Percentiles rank a stretch among this genome's conserved stretches.
These are phyloP conservation scores for Acanthopleura granulata DNA, from an alignment of 2,888 invertebrate genomes.

Conservation along the genomic window DNA sequence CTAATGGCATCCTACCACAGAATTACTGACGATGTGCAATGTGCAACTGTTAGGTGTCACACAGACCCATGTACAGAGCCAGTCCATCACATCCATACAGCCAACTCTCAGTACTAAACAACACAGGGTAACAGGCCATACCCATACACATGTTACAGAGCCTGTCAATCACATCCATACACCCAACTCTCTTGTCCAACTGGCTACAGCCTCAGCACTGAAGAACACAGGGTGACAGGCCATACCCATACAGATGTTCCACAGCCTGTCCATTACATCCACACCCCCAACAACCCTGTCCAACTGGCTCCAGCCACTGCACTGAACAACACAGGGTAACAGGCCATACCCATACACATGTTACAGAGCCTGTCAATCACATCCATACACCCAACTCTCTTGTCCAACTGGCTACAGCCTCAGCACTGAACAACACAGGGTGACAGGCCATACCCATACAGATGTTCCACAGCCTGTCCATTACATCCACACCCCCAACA, in stretches of 20 bases:
- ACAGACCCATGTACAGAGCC: too few relatives aligned
- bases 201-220: slow-evolving; percentile 55
- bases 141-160: too few relatives aligned
- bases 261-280: neutral
- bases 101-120: too few relatives aligned
- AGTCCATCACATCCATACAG: too few relatives aligned
- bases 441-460: slow-evolving; percentile 64
- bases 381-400: slow-evolving; percentile 54
- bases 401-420: slow-evolving; percentile 60
- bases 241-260: slow-evolving; percentile 56
- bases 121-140: too few relatives aligned
- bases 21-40: too few relatives aligned
- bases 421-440: slow-evolving; percentile 61
- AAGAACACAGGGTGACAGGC: slow-evolving; percentile 66
- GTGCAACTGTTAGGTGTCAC: too few relatives aligned
- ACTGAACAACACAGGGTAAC: too few relatives aligned
- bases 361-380: slow-evolving; percentile 23
- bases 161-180: slow-evolving; percentile 39
- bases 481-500: slow-evolving; percentile 46
- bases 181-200: slow-evolving; percentile 59
- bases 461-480: slow-evolving; percentile 31
- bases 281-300: too few relatives aligned
- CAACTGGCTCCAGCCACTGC: too few relatives aligned
- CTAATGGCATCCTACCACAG: too few relatives aligned
- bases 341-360: too few relatives aligned